phyloP scores from a whole-genome alignment of 2,888 invertebrate species.

The Pegoplata infirma region DNA sequence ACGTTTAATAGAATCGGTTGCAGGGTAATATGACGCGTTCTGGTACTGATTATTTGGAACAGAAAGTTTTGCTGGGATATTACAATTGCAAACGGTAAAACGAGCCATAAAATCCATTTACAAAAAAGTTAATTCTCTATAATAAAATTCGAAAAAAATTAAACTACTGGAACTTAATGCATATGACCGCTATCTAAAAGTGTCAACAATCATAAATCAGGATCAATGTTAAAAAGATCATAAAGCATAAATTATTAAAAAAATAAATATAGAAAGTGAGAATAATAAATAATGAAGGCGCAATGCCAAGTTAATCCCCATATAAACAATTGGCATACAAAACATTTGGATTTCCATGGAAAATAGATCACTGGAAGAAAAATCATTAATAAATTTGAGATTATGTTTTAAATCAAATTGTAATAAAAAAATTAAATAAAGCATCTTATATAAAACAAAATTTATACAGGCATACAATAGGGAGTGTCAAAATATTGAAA shows the following conservation, averaged over 20 bases:
- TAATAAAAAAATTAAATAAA: not conserved
- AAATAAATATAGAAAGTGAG: not conserved
- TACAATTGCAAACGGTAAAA: too few relatives aligned
- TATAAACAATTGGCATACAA: slow-evolving; percentile 1
- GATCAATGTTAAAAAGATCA: slow-evolving; percentile 36
- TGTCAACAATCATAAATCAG: slow-evolving; percentile 51
- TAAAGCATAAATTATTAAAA: slow-evolving; percentile 5
- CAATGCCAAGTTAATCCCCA: slow-evolving; percentile 24
- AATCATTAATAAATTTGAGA: slow-evolving; percentile 14
- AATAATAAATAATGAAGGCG: slow-evolving; percentile 8
- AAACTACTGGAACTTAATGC: slow-evolving; percentile 35
- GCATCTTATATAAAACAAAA: not conserved
- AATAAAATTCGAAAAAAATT: not conserved
- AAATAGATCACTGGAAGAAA: slow-evolving; percentile 12
- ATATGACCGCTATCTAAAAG: not conserved
- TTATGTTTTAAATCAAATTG: not conserved
- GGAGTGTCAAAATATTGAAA: slow-evolving; percentile 44
- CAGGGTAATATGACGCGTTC: too few relatives aligned
- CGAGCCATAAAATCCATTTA: not conserved
- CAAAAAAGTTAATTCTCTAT: not conserved
- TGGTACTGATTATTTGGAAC: too few relatives aligned
- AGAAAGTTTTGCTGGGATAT: too few relatives aligned
- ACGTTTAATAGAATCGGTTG: too few relatives aligned
- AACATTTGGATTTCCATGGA: not conserved
- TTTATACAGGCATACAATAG: not conserved